phyloP scores from a whole-genome alignment of 2,113 vertebrate genomes.

The Channa argus region DNA sequence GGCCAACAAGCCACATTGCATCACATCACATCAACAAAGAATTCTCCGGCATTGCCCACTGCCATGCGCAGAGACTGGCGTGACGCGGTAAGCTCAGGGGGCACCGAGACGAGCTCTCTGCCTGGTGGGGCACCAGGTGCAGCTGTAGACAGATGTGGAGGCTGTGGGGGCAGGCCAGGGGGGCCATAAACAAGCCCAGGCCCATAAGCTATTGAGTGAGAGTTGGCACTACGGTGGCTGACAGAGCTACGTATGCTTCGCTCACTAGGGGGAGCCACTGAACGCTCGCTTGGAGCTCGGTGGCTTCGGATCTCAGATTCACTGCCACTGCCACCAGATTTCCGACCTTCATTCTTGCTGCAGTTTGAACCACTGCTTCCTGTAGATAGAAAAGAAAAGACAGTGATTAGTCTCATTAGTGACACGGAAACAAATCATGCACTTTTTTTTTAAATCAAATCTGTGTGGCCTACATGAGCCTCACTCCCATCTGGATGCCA shows the following conservation, averaged over 20 bases:
- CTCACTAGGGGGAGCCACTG: constrained; percentile 87
- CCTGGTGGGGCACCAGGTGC: constrained; percentile 90
- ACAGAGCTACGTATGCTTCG: constrained; percentile 91
- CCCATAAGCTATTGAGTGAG: constrained; percentile 78
- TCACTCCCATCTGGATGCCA: constrained; percentile 16
- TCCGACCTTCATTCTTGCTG: constrained; percentile 88
- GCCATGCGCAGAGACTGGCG: constrained; percentile 98
- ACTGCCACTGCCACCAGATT: constrained; percentile 90
- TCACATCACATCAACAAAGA: constrained; percentile 99
- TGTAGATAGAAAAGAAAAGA: constrained; percentile 31
- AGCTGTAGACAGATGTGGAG: constrained; percentile 83
- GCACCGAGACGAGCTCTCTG: constrained; percentile 91
- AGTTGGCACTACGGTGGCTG: constrained; percentile 87
- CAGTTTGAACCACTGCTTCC: constrained; percentile 97
- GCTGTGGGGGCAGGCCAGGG: constrained; percentile 87
- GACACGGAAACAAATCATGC: background rate
- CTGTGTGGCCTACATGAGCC: constrained; percentile 14
- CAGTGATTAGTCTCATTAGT: background rate
- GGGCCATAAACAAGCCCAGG: constrained; percentile 84
- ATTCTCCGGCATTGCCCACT: constrained; percentile 97
- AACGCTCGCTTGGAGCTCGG: constrained; percentile 90
- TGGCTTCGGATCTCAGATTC: constrained; percentile 90
- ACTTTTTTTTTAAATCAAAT: background rate
- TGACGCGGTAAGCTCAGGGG: constrained; percentile 95
- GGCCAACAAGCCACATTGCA: constrained; percentile 8